Conservation (phyloP, 1,140 invertebrate genomes). For the Lordiphosa mommai region DNA sequence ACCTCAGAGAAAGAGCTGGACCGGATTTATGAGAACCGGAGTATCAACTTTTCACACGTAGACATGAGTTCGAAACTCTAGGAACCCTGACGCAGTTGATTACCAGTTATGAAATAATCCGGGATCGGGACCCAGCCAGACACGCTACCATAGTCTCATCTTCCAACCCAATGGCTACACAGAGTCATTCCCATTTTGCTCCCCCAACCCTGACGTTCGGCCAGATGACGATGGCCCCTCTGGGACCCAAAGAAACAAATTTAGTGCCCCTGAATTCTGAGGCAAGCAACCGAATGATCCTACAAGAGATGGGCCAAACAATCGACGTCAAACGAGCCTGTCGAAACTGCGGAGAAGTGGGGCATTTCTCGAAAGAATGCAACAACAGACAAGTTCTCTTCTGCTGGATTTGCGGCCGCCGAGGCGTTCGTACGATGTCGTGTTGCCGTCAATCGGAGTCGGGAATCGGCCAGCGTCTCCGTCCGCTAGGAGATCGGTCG, state of each 20-base stretch:
- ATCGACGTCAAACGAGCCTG: background rate
- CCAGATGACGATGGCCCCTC: too few species aligned
- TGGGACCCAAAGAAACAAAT: background rate
- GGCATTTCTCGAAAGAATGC: background rate
- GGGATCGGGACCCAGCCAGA: background rate
- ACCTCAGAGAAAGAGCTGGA: background rate
- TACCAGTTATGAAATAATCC: background rate
- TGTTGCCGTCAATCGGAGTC: too few species aligned
- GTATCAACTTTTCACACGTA: background rate
- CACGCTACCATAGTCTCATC: too few species aligned
- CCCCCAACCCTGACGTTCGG: too few species aligned
- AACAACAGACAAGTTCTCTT: too few species aligned
- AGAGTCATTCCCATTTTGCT: too few species aligned
- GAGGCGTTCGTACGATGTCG: too few species aligned
- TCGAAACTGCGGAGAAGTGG: background rate
- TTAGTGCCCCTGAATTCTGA: background rate
- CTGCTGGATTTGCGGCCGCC: too few species aligned
- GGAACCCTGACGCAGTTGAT: background rate
- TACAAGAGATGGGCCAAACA: too few species aligned
- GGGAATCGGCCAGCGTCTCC: too few species aligned
- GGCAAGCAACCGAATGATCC: background rate
- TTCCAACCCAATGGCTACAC: too few species aligned
- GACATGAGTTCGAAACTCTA: background rate
- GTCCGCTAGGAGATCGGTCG: too few species aligned
- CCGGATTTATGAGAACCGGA: background rate